These are phyloP conservation scores for Congeria kusceri DNA, from an alignment of 2,888 invertebrate species.

Conservation along the genomic window DNA sequence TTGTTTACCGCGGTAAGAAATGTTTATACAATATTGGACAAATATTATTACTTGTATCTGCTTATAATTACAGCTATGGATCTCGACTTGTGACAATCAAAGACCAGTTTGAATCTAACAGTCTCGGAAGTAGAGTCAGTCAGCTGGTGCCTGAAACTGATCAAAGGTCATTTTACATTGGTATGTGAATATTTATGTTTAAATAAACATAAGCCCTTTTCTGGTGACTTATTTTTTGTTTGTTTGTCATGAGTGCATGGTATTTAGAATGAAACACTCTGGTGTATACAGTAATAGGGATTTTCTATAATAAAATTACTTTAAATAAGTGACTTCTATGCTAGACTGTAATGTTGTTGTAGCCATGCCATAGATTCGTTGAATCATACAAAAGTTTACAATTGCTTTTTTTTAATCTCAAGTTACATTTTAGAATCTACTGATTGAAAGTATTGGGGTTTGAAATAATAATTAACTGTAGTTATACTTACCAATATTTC, in stretches of 20 bases:
- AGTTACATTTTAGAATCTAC: too few species aligned
- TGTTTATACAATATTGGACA: background rate
- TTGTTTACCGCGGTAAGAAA: too few species aligned
- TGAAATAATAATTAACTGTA: background rate
- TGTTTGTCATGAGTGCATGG: background rate
- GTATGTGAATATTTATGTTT: slow-evolving; percentile 4
- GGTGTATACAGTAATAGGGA: too few species aligned
- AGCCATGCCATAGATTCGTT: too few species aligned
- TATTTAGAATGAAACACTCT: too few species aligned
- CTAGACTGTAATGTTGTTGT: too few species aligned
- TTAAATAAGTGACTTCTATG: too few species aligned
- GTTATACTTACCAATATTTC: background rate
- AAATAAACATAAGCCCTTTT: too few species aligned
- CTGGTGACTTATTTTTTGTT: too few species aligned
- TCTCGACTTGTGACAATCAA: slow-evolving; percentile 64
- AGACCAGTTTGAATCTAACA: slow-evolving; percentile 69
- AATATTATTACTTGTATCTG: background rate
- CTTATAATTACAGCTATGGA: slow-evolving; percentile 66
- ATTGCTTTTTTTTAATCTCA: too few species aligned
- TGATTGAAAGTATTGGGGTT: background rate
- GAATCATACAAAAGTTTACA: too few species aligned
- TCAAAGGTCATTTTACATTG: slow-evolving; percentile 18
- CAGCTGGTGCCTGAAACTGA: background rate
- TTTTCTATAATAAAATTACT: too few species aligned
- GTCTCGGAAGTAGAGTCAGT: slow-evolving; percentile 54